Evolutionary conservation across 1,140 invertebrate species (phyloP).

Genomic region (Bombus sibiricus): DNA sequence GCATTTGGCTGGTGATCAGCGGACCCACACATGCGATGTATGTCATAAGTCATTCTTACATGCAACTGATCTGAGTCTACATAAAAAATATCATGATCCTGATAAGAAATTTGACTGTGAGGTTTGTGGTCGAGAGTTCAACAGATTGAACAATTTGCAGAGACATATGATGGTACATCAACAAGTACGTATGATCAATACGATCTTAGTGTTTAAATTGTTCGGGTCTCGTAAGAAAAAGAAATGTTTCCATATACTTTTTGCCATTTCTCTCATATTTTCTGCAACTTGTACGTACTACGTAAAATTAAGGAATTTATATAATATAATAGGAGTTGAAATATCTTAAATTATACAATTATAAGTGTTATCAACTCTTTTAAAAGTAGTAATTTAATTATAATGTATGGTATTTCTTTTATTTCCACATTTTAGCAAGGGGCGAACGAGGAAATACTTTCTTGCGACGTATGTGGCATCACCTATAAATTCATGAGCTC

Average conservation of each 20-base stretch:
- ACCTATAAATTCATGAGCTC: constrained; percentile 82
- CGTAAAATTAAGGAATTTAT: constrained; percentile 5
- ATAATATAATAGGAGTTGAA: neutral
- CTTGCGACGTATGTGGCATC: constrained; percentile 81
- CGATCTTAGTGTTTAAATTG: constrained; percentile 41
- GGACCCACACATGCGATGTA: constrained; percentile 77
- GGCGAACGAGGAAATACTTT: constrained; percentile 78
- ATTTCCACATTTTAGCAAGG: constrained; percentile 73
- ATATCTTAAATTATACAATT: neutral
- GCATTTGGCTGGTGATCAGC: constrained; percentile 78
- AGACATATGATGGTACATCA: constrained; percentile 83
- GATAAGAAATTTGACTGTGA: constrained; percentile 82
- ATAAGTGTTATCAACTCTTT: neutral
- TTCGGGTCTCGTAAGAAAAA: constrained; percentile 26
- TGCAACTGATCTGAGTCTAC: constrained; percentile 75
- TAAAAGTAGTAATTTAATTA: neutral
- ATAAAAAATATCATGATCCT: constrained; percentile 81
- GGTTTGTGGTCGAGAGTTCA: constrained; percentile 82
- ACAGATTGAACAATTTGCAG: constrained; percentile 82
- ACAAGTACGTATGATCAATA: constrained; percentile 77
- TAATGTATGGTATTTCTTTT: constrained; percentile 4
- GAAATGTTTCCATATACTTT: constrained; percentile 8
- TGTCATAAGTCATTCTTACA: constrained; percentile 79
- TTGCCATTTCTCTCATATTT: constrained; percentile 50
- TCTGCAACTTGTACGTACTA: constrained; percentile 48